Base-by-base conservation (phyloP, 1,140 invertebrate species). In the Drosophila virilis region DNA sequence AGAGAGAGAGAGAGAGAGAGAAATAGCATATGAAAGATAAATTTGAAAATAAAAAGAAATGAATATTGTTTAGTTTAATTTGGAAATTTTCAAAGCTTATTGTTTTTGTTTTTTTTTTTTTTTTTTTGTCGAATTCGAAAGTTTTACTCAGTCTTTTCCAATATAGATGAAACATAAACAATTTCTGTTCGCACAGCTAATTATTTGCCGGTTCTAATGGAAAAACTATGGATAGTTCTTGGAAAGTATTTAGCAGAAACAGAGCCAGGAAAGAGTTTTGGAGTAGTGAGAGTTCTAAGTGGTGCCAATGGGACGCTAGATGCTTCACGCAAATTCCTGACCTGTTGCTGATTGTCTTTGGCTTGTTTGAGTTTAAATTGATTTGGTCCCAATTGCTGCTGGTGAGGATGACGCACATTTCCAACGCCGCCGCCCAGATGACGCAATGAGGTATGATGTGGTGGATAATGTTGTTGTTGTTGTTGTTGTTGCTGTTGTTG, bases 271-370 rank as follows among this genome's bases (percentile, higher is more conserved):
- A 15, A 67, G 66, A 69, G 50, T 38, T 28, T 43, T 32, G 32
- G 48, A 46, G 8, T 17, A 58, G 64, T 35, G 33, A 58, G 33
- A 72, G 62, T 28, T 17, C 64, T 58, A 45, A 58, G 12, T 8
- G 8, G 58, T 45, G 50, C 15, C 67, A 62, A 54, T 28, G 37
- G n/a, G 40, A 40, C 50, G 28, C 2, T 33, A 28, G 37, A 32
- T 13, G 51, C 62, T 54, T 33, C 32, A 46, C 55, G 45, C 66
- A 50, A 58, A 61, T 58, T 73, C 78, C 82, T 91, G 90, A 91
- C 89, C 89, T 91, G 84, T 91, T 91, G 78, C 75, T 85, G 83
- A 91, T 91, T 89, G 78, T 91, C 84, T 74, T 74, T 68, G 79
- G 79, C 64, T 78, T 88, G 88, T 42, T 83, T 88, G 65, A 77